Base-by-base conservation (phyloP, 2,888 invertebrate genomes). In the Cartodere bifasciata region DNA sequence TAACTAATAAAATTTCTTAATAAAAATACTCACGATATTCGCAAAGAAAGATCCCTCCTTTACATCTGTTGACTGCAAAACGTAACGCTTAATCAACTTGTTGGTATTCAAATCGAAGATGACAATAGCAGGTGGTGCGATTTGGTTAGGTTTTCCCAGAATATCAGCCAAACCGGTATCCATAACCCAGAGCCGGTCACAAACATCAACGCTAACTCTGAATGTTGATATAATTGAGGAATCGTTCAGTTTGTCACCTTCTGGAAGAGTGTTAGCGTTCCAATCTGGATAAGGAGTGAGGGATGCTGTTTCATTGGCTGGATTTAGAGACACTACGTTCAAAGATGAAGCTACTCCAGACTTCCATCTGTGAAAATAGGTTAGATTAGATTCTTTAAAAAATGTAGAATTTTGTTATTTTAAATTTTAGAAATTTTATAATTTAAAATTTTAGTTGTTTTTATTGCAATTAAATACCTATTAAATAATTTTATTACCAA, bases 161-260 rank as follows among this genome's bases (percentile, higher is more conserved):
- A 84, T 79, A 51, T 84, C 80, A 23, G 77, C 74, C 20, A 82
- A 57, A 31, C 84, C 86, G 1, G 81, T 75, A 50, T 86, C 85
- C 58, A 86, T 68, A 4, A 82, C 76, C 85, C 86, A 86, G 5
- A 86, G 65, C 24, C 86, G 68, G 52, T 83, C 82, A 46, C 86
- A 86, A 4, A 65, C 65, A 52, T 86, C 86, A 1, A 78, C 73
- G 40, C 66, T 68, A 13, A 81, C 63, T 36, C 86, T 69, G 56
- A 83, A 83, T 3, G 78, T 77, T 2, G 78, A 84, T 29, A 81
- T 63, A 23, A 82, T 70, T 1, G 72, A 70, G 32, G 67, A 67
- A 38, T 77, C 67, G 16, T 50, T 50, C 0, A 58, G 50, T 42
- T 59, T 61, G 32, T 47, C 62, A 50, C 70, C 70, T 34, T 66